Percentiles rank a stretch among this genome's conserved stretches.
Conservation (phyloP, 2,888 invertebrate species). For the Tetanocera ferruginea region DNA sequence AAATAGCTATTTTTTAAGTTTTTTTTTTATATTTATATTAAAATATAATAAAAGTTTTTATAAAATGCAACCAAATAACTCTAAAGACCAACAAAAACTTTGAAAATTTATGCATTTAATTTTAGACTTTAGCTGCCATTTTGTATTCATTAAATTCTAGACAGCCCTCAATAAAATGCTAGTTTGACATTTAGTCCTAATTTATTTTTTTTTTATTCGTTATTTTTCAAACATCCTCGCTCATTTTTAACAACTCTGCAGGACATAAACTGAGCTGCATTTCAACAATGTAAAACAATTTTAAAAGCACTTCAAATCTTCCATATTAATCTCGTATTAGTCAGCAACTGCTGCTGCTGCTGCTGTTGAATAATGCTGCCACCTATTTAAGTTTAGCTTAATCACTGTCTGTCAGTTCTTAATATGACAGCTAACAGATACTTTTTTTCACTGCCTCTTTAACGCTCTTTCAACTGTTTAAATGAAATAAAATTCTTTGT, state of each 20-base stretch:
- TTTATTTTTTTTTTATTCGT: background rate
- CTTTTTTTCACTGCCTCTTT: background rate
- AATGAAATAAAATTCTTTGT: background rate
- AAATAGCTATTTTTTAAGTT: no score
- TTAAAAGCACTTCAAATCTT: slow-evolving; percentile 43
- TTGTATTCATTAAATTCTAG: no score
- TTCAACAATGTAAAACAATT: background rate
- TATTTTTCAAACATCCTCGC: background rate
- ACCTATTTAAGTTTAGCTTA: slow-evolving; percentile 50
- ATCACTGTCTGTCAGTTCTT: slow-evolving; percentile 48
- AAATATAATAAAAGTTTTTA: no score
- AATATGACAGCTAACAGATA: slow-evolving; percentile 51
- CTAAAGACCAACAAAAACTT: no score
- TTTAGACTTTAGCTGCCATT: no score
- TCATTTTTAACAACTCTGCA: slow-evolving; percentile 4
- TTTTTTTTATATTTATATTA: no score
- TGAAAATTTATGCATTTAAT: no score
- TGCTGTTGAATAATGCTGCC: slow-evolving; percentile 33
- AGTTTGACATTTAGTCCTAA: no score
- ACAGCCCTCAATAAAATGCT: no score
- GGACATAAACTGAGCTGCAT: slow-evolving; percentile 3
- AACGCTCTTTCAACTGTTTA: background rate
- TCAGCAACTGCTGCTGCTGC: slow-evolving; percentile 41
- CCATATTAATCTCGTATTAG: slow-evolving; percentile 52
- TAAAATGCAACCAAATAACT: no score